Evolutionary conservation across 2,888 invertebrate species (phyloP), one percentile per base, ranked within the genome.

Genomic region (Perizoma affinitatum): DNA sequence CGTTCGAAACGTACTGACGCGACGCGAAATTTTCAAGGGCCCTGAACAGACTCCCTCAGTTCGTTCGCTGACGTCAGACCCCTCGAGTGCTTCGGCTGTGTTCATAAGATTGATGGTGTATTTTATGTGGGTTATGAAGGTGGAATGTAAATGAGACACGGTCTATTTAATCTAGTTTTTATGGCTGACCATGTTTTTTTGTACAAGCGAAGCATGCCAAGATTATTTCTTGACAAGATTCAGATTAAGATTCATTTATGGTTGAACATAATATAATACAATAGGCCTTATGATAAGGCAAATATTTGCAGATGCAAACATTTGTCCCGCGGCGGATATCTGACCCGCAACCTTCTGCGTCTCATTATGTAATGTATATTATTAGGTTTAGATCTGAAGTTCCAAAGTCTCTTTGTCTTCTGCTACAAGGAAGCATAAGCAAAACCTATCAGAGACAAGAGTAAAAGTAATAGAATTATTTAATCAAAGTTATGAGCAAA

Each of bases 51-150:
- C 74, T 72, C 73, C 65, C 71, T 68, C 69, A 71, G 74, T 69
- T 80, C 80, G 80, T 78, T 77, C 80, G 82, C 78, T 79, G 80
- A 80, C 82, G 81, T 78, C 78, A 77, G 68, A 72, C 57, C 63
- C 66, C 75, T 77, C 60, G 69, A 76, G 58, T 48, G 60, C 56
- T 69, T 61, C 70, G 64, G 68, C 68, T 56, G 67, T 61, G 73
- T 69, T 65, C 70, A 66, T 67, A 63, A 41, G 34, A 63, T 63
- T 54, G 58, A 60, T 61, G 55, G 36, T 38, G 34, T 53, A 47
- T 42, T 50, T 62, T 47, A 35, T 50, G 43, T 52, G 6, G 55
- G 47, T 47, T 54, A 45, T 41, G 44, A 54, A 60, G 46, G 50
- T 54, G 41, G 41, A 50, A 40, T 57, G 45, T 53, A 48, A 58